phyloP scores from a whole-genome alignment of 2,113 vertebrate species.

The Channa argus region DNA sequence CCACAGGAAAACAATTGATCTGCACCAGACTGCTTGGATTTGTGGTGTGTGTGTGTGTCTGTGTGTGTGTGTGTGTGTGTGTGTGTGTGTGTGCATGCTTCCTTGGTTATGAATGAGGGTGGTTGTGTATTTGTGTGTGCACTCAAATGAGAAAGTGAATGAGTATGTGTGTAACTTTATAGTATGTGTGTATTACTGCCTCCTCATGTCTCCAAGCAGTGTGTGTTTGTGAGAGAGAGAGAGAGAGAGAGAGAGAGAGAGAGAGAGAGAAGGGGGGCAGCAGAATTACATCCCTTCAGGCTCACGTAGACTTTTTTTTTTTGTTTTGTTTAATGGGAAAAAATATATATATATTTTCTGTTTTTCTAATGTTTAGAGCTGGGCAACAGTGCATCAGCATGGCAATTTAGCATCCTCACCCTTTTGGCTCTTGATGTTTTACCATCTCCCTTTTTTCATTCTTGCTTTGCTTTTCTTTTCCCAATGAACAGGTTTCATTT shows the following conservation, averaged over 20 bases:
- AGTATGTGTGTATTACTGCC: conserved; percentile 43
- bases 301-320: conserved; percentile 75
- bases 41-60: conserved; percentile 35
- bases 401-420: conserved; percentile 67
- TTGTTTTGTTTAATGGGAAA: conserved; percentile 72
- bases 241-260: too few relatives aligned
- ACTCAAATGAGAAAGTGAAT: conserved; percentile 51
- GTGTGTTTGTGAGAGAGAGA: not conserved
- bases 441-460: conserved; percentile 34
- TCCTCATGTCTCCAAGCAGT: conserved; percentile 1
- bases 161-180: conserved; percentile 43
- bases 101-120: conserved; percentile 51
- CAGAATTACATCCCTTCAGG: conserved; percentile 78
- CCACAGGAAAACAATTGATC: conserved; percentile 87
- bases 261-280: conserved; percentile 23
- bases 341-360: conserved; percentile 60
- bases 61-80: conserved; percentile 20
- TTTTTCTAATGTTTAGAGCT: conserved; percentile 72
- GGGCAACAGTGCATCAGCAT: conserved; percentile 67
- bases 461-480: conserved; percentile 21
- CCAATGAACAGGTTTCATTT: conserved; percentile 67
- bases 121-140: conserved; percentile 56
- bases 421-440: conserved; percentile 71
- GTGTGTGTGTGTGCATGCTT: conserved; percentile 39
- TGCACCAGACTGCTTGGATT: conserved; percentile 72